A percentile compares a stretch with the other conserved stretches of the same genome.
Conservation (phyloP, 53 echinoderm and acorn worm species). For the Echinometra lucunter region DNA sequence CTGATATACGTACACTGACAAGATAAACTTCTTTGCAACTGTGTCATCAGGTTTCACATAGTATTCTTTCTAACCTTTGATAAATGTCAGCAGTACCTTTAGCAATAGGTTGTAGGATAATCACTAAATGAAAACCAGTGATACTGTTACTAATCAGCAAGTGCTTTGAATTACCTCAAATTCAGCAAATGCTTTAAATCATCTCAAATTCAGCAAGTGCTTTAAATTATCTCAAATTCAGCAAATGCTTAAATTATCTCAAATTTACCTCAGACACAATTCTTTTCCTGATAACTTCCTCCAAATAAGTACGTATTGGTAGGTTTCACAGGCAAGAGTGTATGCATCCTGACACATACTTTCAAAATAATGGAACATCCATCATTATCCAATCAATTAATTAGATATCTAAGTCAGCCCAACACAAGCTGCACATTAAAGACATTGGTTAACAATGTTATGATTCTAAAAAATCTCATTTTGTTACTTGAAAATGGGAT, state of each 20-base stretch:
- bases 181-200: too few relatives aligned
- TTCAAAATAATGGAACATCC: not conserved
- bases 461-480: too few relatives aligned
- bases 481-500: too few relatives aligned
- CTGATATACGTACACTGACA: not conserved
- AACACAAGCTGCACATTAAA: too few relatives aligned
- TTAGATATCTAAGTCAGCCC: not conserved
- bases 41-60: not conserved
- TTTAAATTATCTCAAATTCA: too few relatives aligned
- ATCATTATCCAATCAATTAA: not conserved
- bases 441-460: too few relatives aligned
- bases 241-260: not conserved
- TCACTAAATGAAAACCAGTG: not conserved
- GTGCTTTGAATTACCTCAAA: not conserved
- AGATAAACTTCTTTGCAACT: not conserved
- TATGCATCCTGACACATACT: not conserved
- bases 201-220: not conserved
- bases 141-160: not conserved
- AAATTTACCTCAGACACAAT: not conserved
- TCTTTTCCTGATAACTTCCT: not conserved
- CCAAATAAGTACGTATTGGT: not conserved
- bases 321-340: not conserved
- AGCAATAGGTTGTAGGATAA: not conserved
- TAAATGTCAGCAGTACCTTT: not conserved
- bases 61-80: not conserved